phyloP scores from a whole-genome alignment of 2,888 invertebrate species.

The Lasiommata megera region DNA sequence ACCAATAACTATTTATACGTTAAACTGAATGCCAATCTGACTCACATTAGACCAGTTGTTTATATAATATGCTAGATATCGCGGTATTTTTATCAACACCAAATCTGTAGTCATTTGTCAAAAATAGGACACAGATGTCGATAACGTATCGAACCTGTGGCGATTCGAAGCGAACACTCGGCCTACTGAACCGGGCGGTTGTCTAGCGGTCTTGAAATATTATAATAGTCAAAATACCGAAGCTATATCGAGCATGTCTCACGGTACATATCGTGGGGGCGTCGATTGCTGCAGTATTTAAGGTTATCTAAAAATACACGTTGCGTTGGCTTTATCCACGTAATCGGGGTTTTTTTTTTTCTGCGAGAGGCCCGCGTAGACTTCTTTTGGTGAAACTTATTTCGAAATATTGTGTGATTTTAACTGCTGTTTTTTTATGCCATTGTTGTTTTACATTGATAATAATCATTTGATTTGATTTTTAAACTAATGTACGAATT shows the following conservation, averaged over 20 bases:
- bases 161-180: not conserved
- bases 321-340: constrained; percentile 43
- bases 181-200: not conserved
- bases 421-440: not conserved
- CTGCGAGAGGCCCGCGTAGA: constrained; percentile 17
- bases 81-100: too few species aligned
- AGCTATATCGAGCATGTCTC: constrained; percentile 26
- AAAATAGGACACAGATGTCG: too few species aligned
- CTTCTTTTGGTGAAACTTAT: constrained; percentile 2
- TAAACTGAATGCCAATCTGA: too few species aligned
- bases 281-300: constrained; percentile 49
- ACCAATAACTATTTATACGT: too few species aligned
- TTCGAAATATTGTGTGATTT: not conserved
- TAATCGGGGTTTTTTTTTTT: constrained; percentile 27
- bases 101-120: too few species aligned
- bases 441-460: not conserved
- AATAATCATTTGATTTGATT: not conserved
- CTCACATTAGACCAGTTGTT: too few species aligned
- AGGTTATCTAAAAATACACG: constrained; percentile 61
- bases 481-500: not conserved
- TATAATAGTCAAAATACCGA: constrained; percentile 24
- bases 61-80: too few species aligned
- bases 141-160: not conserved
- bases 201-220: constrained; percentile 9
- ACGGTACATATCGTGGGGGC: constrained; percentile 39